Base-by-base conservation (phyloP, 2,113 vertebrate genomes). In the Eonycteris spelaea region DNA sequence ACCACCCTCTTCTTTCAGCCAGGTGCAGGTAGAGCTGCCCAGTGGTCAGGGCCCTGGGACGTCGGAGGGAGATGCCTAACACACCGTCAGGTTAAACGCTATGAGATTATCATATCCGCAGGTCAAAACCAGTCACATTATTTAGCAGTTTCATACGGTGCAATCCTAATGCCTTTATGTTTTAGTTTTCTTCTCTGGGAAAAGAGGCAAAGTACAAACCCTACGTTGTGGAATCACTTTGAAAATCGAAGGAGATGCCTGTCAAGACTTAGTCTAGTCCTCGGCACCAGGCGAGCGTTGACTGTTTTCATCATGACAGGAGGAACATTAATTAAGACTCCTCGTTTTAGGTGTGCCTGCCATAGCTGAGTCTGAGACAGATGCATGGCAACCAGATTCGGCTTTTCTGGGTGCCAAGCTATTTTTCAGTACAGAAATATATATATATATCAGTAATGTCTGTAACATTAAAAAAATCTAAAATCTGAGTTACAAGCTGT, bases 81-180 rank as follows among this genome's bases (percentile, higher is more conserved):
- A 86, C 59, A 7, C 80, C 53, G 91, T 43, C 40, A 87, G 15
- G 5, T 90, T 87, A 40, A 90, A 87, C 9, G 30, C n/a, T 5
- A 82, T 13, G 28, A 86, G 13, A 71, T 10, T 75, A 18, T n/a
- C 18, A 13, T n/a, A 26, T 86, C 24, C 57, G 22, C 70, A 68
- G 33, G n/a, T 77, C 57, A 85, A 59, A 79, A 65, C 59, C 7
- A 21, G 10, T 59, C 22, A 53, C 68, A n/a, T 61, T 61, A 73
- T 68, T 68, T 73, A 86, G 51, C 40, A 79, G 65, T 92, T 92
- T 92, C 5, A 15, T 57, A 19, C 59, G 61, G 61, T 59, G 85
- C 82, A 53, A n/a, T 14, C 21, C 96, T 93, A 74, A 95, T 48
- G 53, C 92, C 59, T 94, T 5, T 79, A 82, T n/a, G n/a, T 90